Percentiles rank a stretch among this genome's conserved stretches.
Evolutionary conservation across 2,797 vertebrate genomes (phyloP).

Genomic region (Apogon talboti): DNA sequence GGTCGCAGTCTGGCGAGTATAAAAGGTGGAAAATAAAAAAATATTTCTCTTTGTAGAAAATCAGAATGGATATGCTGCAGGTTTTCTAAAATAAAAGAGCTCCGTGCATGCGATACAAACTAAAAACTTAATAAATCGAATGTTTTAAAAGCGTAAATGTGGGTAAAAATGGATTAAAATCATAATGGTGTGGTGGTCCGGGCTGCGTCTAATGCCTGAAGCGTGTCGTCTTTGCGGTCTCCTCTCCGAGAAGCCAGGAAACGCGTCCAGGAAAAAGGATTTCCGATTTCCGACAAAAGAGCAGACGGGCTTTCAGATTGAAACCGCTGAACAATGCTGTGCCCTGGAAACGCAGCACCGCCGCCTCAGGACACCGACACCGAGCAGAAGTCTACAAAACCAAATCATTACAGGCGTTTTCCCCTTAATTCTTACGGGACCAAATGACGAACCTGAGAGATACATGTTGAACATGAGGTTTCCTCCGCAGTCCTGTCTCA

Average conservation of each 20-base stretch:
- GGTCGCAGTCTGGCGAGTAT: too few species aligned
- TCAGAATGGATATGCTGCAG: too few species aligned
- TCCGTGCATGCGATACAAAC: neutral
- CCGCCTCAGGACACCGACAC: constrained; percentile 32
- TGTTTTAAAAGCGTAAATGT: neutral
- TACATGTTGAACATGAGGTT: constrained; percentile 99
- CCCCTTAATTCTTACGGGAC: constrained; percentile 23
- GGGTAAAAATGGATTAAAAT: constrained; percentile 18
- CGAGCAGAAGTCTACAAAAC: constrained; percentile 34
- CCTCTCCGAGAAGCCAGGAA: constrained; percentile 90
- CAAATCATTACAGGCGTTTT: constrained; percentile 16
- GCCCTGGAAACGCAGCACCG: constrained; percentile 45
- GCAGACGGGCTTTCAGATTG: constrained; percentile 85
- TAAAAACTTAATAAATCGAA: neutral
- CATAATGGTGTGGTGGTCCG: constrained; percentile 35
- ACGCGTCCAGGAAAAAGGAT: constrained; percentile 99
- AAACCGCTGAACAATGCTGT: constrained; percentile 64
- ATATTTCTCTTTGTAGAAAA: too few species aligned
- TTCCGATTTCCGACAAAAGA: constrained; percentile 97
- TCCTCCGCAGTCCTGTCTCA: constrained; percentile 94
- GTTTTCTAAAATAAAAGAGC: neutral
- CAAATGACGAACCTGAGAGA: constrained; percentile 92
- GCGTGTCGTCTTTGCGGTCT: constrained; percentile 67
- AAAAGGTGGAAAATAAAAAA: too few species aligned
- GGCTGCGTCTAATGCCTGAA: constrained; percentile 46